Base-by-base conservation (phyloP, 2,888 invertebrate species). In the Danaus chrysippus region DNA sequence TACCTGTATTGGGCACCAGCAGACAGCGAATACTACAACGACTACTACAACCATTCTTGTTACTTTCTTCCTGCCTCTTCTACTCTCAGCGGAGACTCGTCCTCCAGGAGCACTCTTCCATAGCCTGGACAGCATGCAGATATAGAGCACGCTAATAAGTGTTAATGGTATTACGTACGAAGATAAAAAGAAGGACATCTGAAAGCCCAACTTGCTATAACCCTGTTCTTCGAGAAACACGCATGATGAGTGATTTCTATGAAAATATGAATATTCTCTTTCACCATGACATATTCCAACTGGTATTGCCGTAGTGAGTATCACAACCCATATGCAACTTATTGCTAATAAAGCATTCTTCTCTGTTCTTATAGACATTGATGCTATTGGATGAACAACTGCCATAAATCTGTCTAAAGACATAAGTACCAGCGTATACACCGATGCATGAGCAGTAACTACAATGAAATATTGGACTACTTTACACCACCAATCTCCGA, bases 1-100 rank as follows among this genome's bases (percentile, higher is more conserved):
- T 74, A 97, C 95, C 92, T 98, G 97, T 78, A 98, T 96, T 34
- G 98, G 98, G 75, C 96, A 94, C 98, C 98, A 98, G 87, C 98
- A 97, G 52, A 97, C 92, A 17, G 98, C 97, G 84, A 98, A 98
- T 56, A 97, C 97, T 58, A 96, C 94, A 1, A 98, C 97, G 59
- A 98, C 97, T 59, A 97, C 95, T 65, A 97, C 94, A 17, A 98
- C 97, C 94, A 98, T 95, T 68, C 97, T 92, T 8, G 98, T 98
- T 43, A 98, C 98, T 70, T 97, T 93, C 84, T 95, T 94, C 87
- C 96, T 96, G 67, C 96, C 96, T 69, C 96, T 93, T 66, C 95
- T 93, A 74, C 94, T 94, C 81, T 97, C 97, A 3, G 95, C 95
- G 34, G 96, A 95, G 65, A 94, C 93, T 73, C 94, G 93, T 41